Conservation (phyloP, 2,113 vertebrate species). For the Oenanthe melanoleuca region DNA sequence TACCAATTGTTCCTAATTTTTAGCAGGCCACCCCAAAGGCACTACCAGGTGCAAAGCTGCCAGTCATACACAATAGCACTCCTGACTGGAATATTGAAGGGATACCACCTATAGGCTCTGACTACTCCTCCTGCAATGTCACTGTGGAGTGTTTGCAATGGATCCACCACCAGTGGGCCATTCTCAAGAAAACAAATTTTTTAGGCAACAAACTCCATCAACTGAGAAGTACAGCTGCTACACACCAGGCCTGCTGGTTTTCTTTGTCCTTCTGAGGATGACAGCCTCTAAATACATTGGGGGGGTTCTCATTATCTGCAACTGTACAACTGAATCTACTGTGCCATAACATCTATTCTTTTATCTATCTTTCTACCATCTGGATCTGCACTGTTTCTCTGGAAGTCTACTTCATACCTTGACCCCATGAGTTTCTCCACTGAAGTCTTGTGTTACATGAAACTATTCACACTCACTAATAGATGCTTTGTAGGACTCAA, state of each 20-base stretch:
- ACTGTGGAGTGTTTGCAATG: not conserved
- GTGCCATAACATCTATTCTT: not conserved
- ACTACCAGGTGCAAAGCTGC: not conserved
- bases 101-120: not conserved
- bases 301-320: not conserved
- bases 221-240: not conserved
- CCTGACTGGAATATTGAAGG: not conserved
- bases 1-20: slow-evolving; percentile 5
- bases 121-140: not conserved
- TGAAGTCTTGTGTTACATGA: not conserved
- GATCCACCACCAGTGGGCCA: not conserved
- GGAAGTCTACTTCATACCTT: not conserved
- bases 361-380: not conserved
- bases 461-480: not conserved
- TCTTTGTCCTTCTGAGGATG: not conserved
- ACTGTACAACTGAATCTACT: not conserved
- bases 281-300: not conserved
- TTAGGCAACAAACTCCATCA: not conserved
- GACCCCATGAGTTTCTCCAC: not conserved
- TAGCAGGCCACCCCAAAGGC: not conserved
- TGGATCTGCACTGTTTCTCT: not conserved
- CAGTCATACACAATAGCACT: not conserved
- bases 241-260: not conserved
- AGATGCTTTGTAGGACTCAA: not conserved
- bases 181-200: slow-evolving; percentile 2